These are phyloP conservation scores for Corticium candelabrum DNA, from an alignment of 37 sponge, comb jelly and placozoan genomes.

Conservation along the genomic window DNA sequence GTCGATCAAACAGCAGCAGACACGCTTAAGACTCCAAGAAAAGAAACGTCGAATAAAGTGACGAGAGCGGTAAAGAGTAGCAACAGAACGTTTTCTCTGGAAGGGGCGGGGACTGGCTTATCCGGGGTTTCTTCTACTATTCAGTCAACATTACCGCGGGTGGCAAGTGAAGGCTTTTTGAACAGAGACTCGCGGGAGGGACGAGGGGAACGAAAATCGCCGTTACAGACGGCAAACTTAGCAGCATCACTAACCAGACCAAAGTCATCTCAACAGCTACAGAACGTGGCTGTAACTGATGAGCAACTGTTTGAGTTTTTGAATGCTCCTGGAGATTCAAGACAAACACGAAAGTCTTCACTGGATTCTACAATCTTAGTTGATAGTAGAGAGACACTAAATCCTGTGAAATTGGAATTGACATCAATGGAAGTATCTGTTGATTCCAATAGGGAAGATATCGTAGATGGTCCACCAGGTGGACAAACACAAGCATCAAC, in stretches of 20 bases:
- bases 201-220: background rate
- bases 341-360: too few species aligned
- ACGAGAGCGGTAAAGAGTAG: background rate
- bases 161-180: background rate
- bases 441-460: background rate
- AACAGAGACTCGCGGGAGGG: background rate
- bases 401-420: background rate
- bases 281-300: background rate
- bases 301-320: conserved; percentile 1
- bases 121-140: too few species aligned
- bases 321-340: conserved; percentile 10
- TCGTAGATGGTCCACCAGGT: too few species aligned
- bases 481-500: background rate
- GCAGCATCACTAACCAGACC: background rate
- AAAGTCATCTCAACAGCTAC: background rate
- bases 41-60: background rate
- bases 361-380: too few species aligned
- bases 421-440: background rate
- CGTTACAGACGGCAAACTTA: too few species aligned
- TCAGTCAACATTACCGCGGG: background rate
- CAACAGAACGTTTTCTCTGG: background rate
- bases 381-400: too few species aligned
- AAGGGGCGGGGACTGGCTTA: too few species aligned
- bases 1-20: conserved; percentile 65
- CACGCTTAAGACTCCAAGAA: conserved; percentile 19